phyloP scores from a whole-genome alignment of 2,113 vertebrate genomes.

The Protobothrops flavoviridis region DNA sequence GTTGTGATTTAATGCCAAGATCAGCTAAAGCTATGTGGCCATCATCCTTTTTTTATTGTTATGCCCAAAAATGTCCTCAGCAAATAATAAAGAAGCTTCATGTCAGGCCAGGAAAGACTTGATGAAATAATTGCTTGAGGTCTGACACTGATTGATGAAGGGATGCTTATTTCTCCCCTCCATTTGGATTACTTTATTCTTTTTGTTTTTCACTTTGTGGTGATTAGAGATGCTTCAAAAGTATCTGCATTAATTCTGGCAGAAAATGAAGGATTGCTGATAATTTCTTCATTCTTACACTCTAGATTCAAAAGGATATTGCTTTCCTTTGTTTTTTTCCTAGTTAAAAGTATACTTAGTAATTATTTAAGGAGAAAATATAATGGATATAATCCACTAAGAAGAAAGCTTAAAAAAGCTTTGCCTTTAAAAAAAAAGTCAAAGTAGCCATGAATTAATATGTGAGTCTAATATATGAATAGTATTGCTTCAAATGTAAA shows the following conservation, averaged over 20 bases:
- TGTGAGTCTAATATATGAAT: not conserved
- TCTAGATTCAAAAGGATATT: slow-evolving; percentile 50
- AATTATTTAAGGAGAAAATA: slow-evolving; percentile 55
- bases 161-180: slow-evolving; percentile 38
- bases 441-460: not conserved
- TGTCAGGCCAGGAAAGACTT: slow-evolving; percentile 15
- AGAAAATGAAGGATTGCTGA: slow-evolving; percentile 46
- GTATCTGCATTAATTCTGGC: slow-evolving; percentile 31
- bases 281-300: slow-evolving; percentile 17
- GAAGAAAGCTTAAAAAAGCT: not conserved
- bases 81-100: slow-evolving; percentile 39
- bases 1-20: slow-evolving; percentile 21
- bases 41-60: not conserved
- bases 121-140: slow-evolving; percentile 39
- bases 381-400: not conserved
- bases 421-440: slow-evolving; percentile 6
- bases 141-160: slow-evolving; percentile 44
- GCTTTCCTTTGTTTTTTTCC: slow-evolving; percentile 16
- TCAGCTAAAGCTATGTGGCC: not conserved
- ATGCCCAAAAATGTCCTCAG: slow-evolving; percentile 19
- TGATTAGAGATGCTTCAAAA: slow-evolving; percentile 38
- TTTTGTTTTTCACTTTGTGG: not conserved
- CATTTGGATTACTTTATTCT: slow-evolving; percentile 39
- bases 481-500: not conserved
- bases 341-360: slow-evolving; percentile 51